A percentile compares a stretch with the other conserved stretches of the same genome.
Conservation (phyloP, 2,888 invertebrate genomes). For the Diogma glabrata region DNA sequence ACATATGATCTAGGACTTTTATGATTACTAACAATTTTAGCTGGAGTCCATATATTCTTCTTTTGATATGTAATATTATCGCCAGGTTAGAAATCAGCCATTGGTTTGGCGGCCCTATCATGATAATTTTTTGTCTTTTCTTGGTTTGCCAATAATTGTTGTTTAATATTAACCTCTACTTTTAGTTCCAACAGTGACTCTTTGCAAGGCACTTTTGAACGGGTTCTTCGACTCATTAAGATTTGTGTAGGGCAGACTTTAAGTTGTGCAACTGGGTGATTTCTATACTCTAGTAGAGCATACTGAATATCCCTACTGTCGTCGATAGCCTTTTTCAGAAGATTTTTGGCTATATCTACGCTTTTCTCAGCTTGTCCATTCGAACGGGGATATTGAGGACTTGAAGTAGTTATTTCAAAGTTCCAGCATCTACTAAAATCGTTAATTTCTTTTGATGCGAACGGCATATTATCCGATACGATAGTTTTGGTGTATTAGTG, state of each 20-base stretch:
- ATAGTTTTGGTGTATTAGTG: too few relatives aligned
- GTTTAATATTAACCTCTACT: not conserved
- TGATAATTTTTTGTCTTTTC: not conserved
- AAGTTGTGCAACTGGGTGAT: not conserved
- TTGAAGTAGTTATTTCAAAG: not conserved
- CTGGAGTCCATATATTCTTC: not conserved
- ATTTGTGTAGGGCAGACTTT: not conserved
- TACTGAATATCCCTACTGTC: not conserved
- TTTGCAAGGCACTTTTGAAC: not conserved
- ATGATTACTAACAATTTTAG: not conserved
- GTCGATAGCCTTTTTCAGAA: not conserved
- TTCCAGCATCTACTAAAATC: not conserved
- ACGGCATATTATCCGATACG: too few relatives aligned
- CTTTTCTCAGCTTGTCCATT: not conserved
- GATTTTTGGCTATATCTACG: not conserved
- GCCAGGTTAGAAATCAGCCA: not conserved
- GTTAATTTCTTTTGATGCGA: not conserved
- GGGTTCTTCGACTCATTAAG: not conserved
- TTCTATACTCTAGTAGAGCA: not conserved
- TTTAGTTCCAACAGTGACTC: not conserved
- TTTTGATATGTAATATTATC: not conserved
- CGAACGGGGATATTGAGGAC: not conserved
- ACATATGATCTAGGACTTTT: not conserved
- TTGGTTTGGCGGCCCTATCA: not conserved
- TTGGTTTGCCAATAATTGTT: not conserved